Evolutionary conservation across 1,140 invertebrate genomes (phyloP).

Genomic region (Diploscapter pachys): DNA sequence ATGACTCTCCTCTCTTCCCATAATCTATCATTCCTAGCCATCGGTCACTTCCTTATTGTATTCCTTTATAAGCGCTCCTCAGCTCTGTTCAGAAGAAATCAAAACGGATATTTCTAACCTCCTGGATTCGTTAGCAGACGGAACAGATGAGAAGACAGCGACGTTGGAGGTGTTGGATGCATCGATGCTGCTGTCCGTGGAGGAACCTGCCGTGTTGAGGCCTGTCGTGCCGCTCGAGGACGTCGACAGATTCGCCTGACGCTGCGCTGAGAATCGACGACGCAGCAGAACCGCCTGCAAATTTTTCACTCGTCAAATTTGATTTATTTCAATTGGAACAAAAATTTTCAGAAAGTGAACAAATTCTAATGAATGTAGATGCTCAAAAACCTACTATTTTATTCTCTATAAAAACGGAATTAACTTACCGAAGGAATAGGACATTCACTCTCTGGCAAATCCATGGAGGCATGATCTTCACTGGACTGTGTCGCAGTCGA

Average conservation of each 20-base stretch:
- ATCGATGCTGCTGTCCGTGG: slow-evolving; percentile 55
- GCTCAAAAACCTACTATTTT: too few species aligned
- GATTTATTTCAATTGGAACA: neutral
- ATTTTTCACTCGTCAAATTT: neutral
- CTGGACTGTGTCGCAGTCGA: slow-evolving; percentile 18
- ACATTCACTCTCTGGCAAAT: neutral
- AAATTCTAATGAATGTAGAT: neutral
- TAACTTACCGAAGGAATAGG: slow-evolving; percentile 3
- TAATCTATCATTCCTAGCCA: too few species aligned
- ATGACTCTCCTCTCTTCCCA: too few species aligned
- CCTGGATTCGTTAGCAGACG: too few species aligned
- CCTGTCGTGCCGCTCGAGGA: slow-evolving; percentile 49
- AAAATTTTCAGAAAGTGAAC: neutral
- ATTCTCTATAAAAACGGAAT: neutral
- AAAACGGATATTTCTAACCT: too few species aligned
- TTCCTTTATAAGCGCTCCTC: too few species aligned
- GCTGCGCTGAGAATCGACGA: slow-evolving; percentile 53
- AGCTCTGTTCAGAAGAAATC: too few species aligned
- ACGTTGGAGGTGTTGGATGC: slow-evolving; percentile 23
- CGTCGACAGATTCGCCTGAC: slow-evolving; percentile 56
- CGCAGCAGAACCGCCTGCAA: slow-evolving; percentile 49
- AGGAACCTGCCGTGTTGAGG: slow-evolving; percentile 49
- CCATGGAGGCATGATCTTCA: slow-evolving; percentile 15
- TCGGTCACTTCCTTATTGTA: too few species aligned
- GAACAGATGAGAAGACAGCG: neutral